phyloP scores from a whole-genome alignment of 2,113 vertebrate genomes.

The Terrapene triunguis region DNA sequence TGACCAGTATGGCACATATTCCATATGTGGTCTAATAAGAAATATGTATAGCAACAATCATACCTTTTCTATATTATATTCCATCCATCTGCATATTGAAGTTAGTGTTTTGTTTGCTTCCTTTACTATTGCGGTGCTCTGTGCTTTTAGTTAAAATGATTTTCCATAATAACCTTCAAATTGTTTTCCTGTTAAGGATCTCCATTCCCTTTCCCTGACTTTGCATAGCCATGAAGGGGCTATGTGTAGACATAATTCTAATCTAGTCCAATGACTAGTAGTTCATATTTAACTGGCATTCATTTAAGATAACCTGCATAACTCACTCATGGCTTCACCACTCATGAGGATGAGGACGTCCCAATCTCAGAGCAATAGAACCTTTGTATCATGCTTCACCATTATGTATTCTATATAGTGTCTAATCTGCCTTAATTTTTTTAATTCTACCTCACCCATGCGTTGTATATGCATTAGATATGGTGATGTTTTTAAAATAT shows the following conservation, averaged over 20 bases:
- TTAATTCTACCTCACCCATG: neutral
- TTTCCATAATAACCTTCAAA: constrained; percentile 58
- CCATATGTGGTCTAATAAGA: neutral
- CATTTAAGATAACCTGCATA: neutral
- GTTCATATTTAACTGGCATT: neutral
- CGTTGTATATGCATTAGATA: neutral
- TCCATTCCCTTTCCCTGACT: neutral
- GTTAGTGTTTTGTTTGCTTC: constrained; percentile 49
- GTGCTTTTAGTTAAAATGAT: constrained; percentile 52
- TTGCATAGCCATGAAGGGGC: neutral
- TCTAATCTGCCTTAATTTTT: neutral
- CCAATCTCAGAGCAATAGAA: neutral
- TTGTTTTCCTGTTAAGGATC: constrained; percentile 27
- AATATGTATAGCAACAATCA: neutral
- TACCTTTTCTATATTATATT: constrained; percentile 53
- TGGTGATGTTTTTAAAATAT: neutral
- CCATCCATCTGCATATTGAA: neutral
- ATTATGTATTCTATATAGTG: neutral
- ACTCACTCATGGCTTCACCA: neutral
- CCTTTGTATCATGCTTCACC: neutral
- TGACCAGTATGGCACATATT: neutral
- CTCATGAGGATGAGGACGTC: neutral
- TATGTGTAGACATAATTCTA: neutral
- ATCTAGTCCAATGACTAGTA: neutral
- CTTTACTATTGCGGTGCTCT: constrained; percentile 33